Evolutionary conservation across 2,113 vertebrate species (phyloP).

Genomic region (Coregonus clupeaformis): DNA sequence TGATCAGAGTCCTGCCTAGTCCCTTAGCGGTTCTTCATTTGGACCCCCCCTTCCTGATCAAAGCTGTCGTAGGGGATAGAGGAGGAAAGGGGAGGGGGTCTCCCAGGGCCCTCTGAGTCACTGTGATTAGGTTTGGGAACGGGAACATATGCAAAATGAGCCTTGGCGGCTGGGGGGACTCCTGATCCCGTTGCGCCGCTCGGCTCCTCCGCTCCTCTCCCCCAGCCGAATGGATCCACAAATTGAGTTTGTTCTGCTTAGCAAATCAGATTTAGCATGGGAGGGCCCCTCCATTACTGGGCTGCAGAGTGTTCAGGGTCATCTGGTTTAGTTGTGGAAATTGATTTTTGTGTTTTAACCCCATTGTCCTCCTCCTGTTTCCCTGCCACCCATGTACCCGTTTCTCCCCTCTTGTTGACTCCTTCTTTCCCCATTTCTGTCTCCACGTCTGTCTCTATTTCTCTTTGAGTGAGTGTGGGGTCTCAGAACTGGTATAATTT

Average conservation of each 20-base stretch:
- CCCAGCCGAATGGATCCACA: conserved; percentile 46
- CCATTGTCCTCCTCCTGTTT: conserved; percentile 28
- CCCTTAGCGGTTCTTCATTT: no score
- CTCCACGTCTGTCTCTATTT: no score
- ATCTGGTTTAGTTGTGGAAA: conserved; percentile 58
- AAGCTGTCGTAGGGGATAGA: neutral
- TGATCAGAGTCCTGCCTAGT: no score
- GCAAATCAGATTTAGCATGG: conserved; percentile 58
- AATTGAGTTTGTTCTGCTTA: conserved; percentile 61
- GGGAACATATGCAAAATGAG: conserved; percentile 42
- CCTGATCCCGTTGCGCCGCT: conserved; percentile 53
- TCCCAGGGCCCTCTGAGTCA: neutral
- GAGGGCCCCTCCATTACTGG: conserved; percentile 46
- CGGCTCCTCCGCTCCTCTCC: conserved; percentile 2
- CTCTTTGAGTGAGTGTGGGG: neutral
- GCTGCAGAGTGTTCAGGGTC: conserved; percentile 43
- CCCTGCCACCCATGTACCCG: conserved; percentile 5
- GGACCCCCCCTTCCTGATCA: neutral
- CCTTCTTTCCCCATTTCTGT: neutral
- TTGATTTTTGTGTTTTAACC: conserved; percentile 54
- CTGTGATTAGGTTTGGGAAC: neutral
- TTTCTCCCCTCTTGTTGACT: neutral
- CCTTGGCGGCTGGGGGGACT: conserved; percentile 36
- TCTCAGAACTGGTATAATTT: no score
- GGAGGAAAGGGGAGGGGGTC: no score